Evolutionary conservation across 2,797 vertebrate genomes (phyloP).

Genomic region (Adrianichthys oophorus): DNA sequence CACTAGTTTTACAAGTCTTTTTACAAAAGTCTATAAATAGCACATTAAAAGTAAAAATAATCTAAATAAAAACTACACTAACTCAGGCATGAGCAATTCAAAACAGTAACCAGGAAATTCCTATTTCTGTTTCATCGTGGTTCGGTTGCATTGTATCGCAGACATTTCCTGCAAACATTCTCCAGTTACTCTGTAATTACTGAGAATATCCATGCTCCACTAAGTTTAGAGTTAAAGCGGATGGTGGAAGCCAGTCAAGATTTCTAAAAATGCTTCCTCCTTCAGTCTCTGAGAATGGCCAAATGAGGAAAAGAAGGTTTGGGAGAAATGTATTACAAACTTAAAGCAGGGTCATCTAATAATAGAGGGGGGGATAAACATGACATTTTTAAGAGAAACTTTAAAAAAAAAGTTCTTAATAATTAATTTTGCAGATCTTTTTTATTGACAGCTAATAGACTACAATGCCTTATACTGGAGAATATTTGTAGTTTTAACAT

Average conservation of each 20-base stretch:
- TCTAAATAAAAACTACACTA: conserved; percentile 31
- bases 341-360: conserved; percentile 5
- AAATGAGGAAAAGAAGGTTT: conserved; percentile 36
- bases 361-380: not conserved
- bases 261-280: conserved; percentile 66
- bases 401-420: too few relatives aligned
- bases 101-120: conserved; percentile 55
- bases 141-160: conserved; percentile 61
- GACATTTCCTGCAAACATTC: conserved; percentile 73
- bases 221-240: conserved; percentile 46
- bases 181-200: conserved; percentile 68
- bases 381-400: not conserved
- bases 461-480: too few relatives aligned
- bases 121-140: conserved; percentile 40
- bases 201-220: conserved; percentile 66
- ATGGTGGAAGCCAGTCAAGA: conserved; percentile 59
- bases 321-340: conserved; percentile 43
- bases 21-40: too few relatives aligned
- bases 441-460: too few relatives aligned
- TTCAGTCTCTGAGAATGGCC: conserved; percentile 38
- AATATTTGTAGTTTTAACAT: too few relatives aligned
- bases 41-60: conserved; percentile 1
- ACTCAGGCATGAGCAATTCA: conserved; percentile 38
- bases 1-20: not conserved
- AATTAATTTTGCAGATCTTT: too few relatives aligned